Evolutionary conservation across 2,888 invertebrate species (phyloP), one percentile per base, ranked within the genome.

Genomic region (Hyposoter didymator): DNA sequence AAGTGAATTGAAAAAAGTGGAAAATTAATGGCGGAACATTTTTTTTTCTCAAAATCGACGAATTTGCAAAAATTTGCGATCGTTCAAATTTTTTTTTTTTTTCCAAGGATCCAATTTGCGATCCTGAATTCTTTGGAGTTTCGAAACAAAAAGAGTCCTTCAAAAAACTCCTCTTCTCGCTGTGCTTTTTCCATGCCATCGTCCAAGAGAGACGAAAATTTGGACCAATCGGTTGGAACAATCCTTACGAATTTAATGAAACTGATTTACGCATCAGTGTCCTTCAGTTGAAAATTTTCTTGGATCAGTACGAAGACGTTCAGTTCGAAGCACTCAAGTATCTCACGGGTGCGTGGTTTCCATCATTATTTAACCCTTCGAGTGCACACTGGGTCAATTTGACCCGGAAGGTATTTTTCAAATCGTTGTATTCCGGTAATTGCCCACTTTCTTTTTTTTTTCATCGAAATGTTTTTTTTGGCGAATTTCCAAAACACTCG

Each of bases 151-250:
- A 95, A 7, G 95, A 95, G 84, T 94, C 94, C 35, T 98, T 99
- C 94, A 98, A 98, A 94, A 97, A 97, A 93, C 94, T 99, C 62
- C 94, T 99, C 83, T 99, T 96, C 93, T 96, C 97, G 0, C 94
- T 99, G 83, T 98, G 98, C 93, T 99, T 99, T 95, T 99, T 99
- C 94, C 99, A 99, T 94, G 99, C 98, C 0, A 96, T 98, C 72
- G 96, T 98, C 0, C 98, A 98, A 94, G 99, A 99, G 94, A 95
- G 99, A 75, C 94, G 97, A 10, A 98, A 98, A 94, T 99, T 98
- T 93, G 99, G 99, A 0, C 97, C 99, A 0, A 95, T 99, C 45
- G 99, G 99, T 2, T 99, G 99, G 99, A 99, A 99, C 94, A 98
- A 98, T 90, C 96, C 97, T 0, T 99, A 99, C 92, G 98, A 98